A percentile compares a stretch with the other conserved stretches of the same genome.
phyloP scores from a whole-genome alignment of 1,140 invertebrate species.

The Polypedilum pembai region DNA sequence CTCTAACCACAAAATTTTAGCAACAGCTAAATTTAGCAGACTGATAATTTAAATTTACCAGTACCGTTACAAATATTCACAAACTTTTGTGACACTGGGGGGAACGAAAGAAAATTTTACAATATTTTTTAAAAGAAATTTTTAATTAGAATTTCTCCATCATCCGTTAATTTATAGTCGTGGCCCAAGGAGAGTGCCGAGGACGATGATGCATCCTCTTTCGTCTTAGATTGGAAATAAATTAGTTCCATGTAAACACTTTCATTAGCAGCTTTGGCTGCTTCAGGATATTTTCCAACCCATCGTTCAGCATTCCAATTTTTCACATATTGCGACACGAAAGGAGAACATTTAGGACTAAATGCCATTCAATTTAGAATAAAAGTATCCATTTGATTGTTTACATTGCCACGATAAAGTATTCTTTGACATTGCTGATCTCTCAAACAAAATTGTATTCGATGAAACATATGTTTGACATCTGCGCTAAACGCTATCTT shows the following conservation, averaged over 20 bases:
- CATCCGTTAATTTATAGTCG: too few relatives aligned
- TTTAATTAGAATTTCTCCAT: too few relatives aligned
- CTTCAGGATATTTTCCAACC: slow-evolving; percentile 32
- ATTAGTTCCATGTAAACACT: slow-evolving; percentile 36
- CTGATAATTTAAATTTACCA: too few relatives aligned
- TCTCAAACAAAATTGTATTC: slow-evolving; percentile 37
- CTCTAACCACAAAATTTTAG: too few relatives aligned
- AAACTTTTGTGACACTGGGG: too few relatives aligned
- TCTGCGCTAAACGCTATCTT: slow-evolving; percentile 41
- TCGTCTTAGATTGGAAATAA: too few relatives aligned
- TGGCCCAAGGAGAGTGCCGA: too few relatives aligned
- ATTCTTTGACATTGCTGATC: slow-evolving; percentile 40
- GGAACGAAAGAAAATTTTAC: too few relatives aligned
- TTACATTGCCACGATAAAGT: slow-evolving; percentile 36
- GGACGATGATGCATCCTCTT: too few relatives aligned
- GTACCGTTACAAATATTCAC: too few relatives aligned
- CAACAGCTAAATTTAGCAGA: too few relatives aligned
- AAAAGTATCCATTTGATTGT: slow-evolving; percentile 35
- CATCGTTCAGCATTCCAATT: slow-evolving; percentile 35
- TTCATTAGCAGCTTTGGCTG: background rate
- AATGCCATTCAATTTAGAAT: slow-evolving; percentile 36
- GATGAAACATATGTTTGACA: slow-evolving; percentile 43
- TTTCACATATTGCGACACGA: background rate
- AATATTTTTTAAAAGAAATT: too few relatives aligned
- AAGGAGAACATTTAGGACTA: slow-evolving; percentile 35